Evolutionary conservation across 2,113 vertebrate species (phyloP).

Genomic region (Meles meles): DNA sequence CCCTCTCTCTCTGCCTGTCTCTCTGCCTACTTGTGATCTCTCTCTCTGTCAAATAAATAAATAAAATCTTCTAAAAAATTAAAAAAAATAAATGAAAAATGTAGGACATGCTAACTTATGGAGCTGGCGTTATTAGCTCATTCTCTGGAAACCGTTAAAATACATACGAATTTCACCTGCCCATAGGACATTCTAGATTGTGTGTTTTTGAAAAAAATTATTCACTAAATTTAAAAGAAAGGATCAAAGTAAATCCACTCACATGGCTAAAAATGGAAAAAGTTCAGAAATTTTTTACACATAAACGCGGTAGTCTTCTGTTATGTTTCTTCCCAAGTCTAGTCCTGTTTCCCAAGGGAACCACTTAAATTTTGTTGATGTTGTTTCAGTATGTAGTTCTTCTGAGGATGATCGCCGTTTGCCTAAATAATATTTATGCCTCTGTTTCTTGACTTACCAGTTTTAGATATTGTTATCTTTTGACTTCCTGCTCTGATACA

Average conservation of each 20-base stretch:
- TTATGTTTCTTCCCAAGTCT: not conserved
- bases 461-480: slow-evolving; percentile 26
- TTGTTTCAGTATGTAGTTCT: slow-evolving; percentile 30
- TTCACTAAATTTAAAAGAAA: slow-evolving; percentile 18
- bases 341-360: not conserved
- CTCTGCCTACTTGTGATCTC: no score
- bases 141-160: slow-evolving; percentile 25
- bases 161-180: not conserved
- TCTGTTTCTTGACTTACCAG: not conserved
- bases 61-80: no score
- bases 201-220: not conserved
- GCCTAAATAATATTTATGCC: not conserved
- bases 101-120: not conserved
- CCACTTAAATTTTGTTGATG: not conserved
- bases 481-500: not conserved
- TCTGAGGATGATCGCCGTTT: not conserved
- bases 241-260: not conserved
- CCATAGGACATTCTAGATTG: not conserved
- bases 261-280: not conserved
- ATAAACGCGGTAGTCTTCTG: not conserved
- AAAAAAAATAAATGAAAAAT: not conserved
- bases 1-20: no score
- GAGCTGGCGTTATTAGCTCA: not conserved
- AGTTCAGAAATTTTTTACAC: not conserved
- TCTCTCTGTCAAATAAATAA: no score